A percentile compares a stretch with the other conserved stretches of the same genome.
phyloP scores from a whole-genome alignment of 1,140 invertebrate genomes.

The Orchesella cincta region DNA sequence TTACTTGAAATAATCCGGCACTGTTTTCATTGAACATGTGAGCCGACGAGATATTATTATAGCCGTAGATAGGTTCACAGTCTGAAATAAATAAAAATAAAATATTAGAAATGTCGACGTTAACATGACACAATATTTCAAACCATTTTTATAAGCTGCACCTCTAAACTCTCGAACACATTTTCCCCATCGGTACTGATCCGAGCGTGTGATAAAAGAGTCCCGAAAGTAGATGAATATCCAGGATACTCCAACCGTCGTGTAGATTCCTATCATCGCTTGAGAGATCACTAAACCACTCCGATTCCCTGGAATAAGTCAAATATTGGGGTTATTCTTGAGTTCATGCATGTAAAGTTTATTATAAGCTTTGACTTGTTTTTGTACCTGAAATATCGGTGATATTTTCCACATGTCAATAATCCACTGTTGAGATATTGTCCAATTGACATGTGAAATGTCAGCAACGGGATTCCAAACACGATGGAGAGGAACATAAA shows the following conservation, averaged over 20 bases:
- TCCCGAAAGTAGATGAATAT: conserved; percentile 85
- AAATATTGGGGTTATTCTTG: background rate
- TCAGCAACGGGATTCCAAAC: conserved; percentile 82
- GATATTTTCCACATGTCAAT: conserved; percentile 92
- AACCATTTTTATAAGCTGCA: too few species aligned
- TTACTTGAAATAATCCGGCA: conserved; percentile 69
- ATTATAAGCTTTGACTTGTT: background rate
- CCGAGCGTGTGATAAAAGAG: conserved; percentile 79
- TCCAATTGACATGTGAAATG: conserved; percentile 80
- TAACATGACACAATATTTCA: too few species aligned
- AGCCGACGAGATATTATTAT: background rate
- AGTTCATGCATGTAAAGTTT: conserved; percentile 7
- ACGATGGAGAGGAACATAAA: conserved; percentile 80
- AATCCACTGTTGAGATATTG: conserved; percentile 80
- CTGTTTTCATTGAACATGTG: conserved; percentile 61
- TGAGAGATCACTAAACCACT: conserved; percentile 77
- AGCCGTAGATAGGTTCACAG: conserved; percentile 27
- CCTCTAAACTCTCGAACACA: conserved; percentile 51
- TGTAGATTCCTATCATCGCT: conserved; percentile 80
- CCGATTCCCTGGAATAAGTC: conserved; percentile 68
- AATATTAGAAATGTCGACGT: too few species aligned
- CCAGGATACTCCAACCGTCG: conserved; percentile 83
- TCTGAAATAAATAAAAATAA: too few species aligned
- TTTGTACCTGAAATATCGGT: conserved; percentile 73
- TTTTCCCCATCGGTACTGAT: conserved; percentile 80